Percentiles rank a stretch among this genome's conserved stretches.
Conservation (phyloP, 2,888 invertebrate genomes). For the Hypselothyrea guttata region DNA sequence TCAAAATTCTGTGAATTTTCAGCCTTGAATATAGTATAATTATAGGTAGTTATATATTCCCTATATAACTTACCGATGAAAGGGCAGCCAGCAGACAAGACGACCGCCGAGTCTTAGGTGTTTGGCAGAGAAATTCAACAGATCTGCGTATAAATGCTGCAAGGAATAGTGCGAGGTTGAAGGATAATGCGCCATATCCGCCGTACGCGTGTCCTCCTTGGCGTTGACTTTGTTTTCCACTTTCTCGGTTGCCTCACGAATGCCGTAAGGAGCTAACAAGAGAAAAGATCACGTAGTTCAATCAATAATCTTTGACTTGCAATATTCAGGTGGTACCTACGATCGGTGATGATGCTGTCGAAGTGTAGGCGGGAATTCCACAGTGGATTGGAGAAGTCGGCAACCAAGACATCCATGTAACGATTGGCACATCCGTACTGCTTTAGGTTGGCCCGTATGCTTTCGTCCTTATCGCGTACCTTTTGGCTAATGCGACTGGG, state of each 20-base stretch:
- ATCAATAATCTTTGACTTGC: not conserved
- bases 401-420: conserved; percentile 94
- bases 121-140: conserved; percentile 91
- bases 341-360: conserved; percentile 98
- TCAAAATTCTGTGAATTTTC: no score
- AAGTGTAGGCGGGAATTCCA: conserved; percentile 89
- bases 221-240: conserved; percentile 82
- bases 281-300: not conserved
- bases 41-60: not conserved
- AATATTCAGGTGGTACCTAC: conserved; percentile 84
- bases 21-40: not conserved
- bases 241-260: conserved; percentile 95
- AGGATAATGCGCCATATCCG: conserved; percentile 89
- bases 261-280: conserved; percentile 95
- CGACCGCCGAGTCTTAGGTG: conserved; percentile 90
- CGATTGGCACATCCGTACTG: conserved; percentile 91
- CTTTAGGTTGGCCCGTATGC: conserved; percentile 91
- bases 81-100: conserved; percentile 97
- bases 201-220: conserved; percentile 85
- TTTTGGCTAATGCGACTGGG: conserved; percentile 91
- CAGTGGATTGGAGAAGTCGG: conserved; percentile 93
- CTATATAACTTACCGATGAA: conserved; percentile 88
- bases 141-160: conserved; percentile 91
- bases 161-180: conserved; percentile 93
- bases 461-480: conserved; percentile 92